Base-by-base conservation (phyloP, 2,797 vertebrate genomes). In the Microcaecilia unicolor region DNA sequence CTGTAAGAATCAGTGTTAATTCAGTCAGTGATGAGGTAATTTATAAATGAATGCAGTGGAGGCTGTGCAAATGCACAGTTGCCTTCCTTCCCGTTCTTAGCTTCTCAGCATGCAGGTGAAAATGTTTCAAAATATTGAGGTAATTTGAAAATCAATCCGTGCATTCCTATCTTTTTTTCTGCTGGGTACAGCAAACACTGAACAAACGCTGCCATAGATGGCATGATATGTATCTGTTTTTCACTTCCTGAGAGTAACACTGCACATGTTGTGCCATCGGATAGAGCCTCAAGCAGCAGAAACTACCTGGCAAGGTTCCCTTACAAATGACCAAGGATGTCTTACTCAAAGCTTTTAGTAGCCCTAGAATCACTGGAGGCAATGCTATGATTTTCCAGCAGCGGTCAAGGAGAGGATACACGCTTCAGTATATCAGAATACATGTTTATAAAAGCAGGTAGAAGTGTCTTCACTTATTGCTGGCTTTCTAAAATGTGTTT, bases 1-100 rank as follows among this genome's bases (percentile, higher is more conserved):
- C 93, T 95, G 90, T 92, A 95, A 95, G 91, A 97, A 98, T 97
- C 89, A 90, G 92, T 95, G 92, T 95, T 98, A 94, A 97, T 97
- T 98, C 91, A 98, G 79, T 91, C 91, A 91, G 91, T 95, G 94
- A 97, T 97, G 93, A 94, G 91, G 93, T 94, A 95, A 97, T 97
- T 97, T 94, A 97, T 96, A 92, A 92, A 87, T 85, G 83, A 85
- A 89, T 84, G 72, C 85, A 72, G 81, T 67, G 67, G 81, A 86
- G 87, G 66, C 81, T 88, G 83, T 82, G 86, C 79, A 86, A 83
- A 84, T 75, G 61, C 82, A 85, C 88, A 88, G 88, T 88, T 90
- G 83, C 83, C 85, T 82, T 78, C 68, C 73, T 81, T 75, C 73
- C 78, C 70, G 67, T 67, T 76, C 67, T 61, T 66, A 77, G 60